Base-by-base conservation (phyloP, 2,888 invertebrate species). In the Calameuta filiformis region DNA sequence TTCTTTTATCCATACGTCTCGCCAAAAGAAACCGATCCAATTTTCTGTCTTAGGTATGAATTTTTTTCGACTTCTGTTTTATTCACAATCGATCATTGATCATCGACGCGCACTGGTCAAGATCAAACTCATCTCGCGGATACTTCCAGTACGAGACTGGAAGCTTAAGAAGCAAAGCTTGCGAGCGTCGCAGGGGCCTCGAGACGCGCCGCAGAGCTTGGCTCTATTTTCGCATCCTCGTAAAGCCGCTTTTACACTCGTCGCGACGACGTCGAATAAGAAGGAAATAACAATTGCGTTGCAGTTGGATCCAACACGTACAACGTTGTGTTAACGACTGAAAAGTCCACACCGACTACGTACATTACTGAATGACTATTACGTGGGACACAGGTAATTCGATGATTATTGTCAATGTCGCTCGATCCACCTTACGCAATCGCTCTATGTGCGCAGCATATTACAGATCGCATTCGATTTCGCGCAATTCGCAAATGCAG, bases 321-420 rank as follows among this genome's bases (percentile, higher is more conserved):
- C 75, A 33, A 30, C 77, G 75, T 75, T 69, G 31, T 35, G 68
- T 31, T 34, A 35, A 68, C 75, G 71, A 35, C 35, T 35, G 35
- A 73, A 4, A 73, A 35, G 4, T 73, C 15, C 15, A 35, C 12
- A 3, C 35, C 35, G 78, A 40, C 75, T 56, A 75, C 4, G 69
- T 40, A 33, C 75, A 75, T 40, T 69, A 31, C 77, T 40, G 31
- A 73, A 35, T 74, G 69, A 73, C 74, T 23, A 40, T 80, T 75
- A 77, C 73, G 68, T 79, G 69, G 75, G 69, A 77, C 73, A 76
- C 81, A 81, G 81, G 88, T 88, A 87, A 89, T 87, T 85, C 82
- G 80, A 88, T 81, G 83, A 85, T 84, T 83, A 82, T 84, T 77
- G 79, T 81, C 85, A 84, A 83, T 85, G 84, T 82, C 85, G 81